Base-by-base conservation (phyloP, 2,113 vertebrate genomes). In the Anthoscopus minutus region DNA sequence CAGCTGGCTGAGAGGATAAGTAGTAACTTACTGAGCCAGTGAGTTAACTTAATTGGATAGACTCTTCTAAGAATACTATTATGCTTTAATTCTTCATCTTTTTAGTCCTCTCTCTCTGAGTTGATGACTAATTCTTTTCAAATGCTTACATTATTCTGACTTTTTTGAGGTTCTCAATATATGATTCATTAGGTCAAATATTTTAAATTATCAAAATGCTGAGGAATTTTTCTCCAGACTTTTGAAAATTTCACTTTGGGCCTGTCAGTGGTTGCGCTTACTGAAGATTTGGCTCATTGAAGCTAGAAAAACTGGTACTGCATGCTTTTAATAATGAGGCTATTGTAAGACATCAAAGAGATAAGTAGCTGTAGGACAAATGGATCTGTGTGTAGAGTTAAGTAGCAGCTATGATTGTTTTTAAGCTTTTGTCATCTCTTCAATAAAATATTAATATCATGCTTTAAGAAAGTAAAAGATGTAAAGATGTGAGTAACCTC, bases 21-120 rank as follows among this genome's bases (percentile, higher is more conserved):
- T 62, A 67, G 80, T 71, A 91, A 78, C 38, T 78, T 91, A 20
- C 35, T 70, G 76, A 96, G 88, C 85, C 85, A 89, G n/a, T 72
- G 92, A 90, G 60, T 89, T 72, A 35, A 79, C 19, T 88, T 95
- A 95, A 96, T 95, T 83, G 91, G 91, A 93, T 95, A 90, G 67
- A 74, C 38, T 77, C 31, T 44, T 83, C 82, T 93, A 86, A 94
- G 91, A 50, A 24, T 66, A 70, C 86, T 89, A 67, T 31, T 72
- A 16, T 51, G 76, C 35, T 92, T 78, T 94, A 96, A 93, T 83
- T 90, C 85, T 83, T 90, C 90, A 94, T 95, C 96, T 93, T 92
- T 92, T 96, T 88, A 95, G 65, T 94, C 42, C 37, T 76, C 33
- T 58, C 88, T 77, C 67, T 86, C 47, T 14, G 53, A 85, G 60